A percentile compares a stretch with the other conserved stretches of the same genome.
phyloP scores from a whole-genome alignment of 2,888 invertebrate genomes.

The Anthophora plumipes region DNA sequence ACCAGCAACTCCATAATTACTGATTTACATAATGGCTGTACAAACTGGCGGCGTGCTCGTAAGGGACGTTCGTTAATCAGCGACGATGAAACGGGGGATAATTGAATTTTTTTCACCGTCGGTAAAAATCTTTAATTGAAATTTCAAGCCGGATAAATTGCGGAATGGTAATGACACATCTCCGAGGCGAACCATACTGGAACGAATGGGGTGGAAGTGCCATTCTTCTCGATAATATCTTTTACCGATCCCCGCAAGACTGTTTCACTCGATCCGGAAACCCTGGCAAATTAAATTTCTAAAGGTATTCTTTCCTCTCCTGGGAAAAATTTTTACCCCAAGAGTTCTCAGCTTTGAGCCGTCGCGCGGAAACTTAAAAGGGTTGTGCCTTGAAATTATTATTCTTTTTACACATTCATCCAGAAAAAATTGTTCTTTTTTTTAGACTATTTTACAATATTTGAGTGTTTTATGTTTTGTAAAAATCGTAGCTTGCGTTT shows the following conservation, averaged over 20 bases:
- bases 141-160: constrained; percentile 12
- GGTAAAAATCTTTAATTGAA: constrained; percentile 51
- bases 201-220: no score
- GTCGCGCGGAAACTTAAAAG: no score
- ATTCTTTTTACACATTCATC: no score
- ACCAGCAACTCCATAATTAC: constrained; percentile 64
- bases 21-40: constrained; percentile 74
- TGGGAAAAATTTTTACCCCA: no score
- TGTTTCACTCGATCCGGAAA: background rate
- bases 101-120: constrained; percentile 22
- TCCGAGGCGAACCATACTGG: background rate
- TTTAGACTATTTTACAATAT: no score
- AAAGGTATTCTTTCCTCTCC: no score
- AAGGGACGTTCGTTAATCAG: constrained; percentile 18
- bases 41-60: constrained; percentile 38
- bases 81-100: constrained; percentile 25
- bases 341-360: no score
- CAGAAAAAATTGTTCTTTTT: no score
- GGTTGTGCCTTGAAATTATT: no score
- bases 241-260: background rate
- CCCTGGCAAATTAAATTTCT: background rate
- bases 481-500: no score
- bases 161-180: constrained; percentile 11
- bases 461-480: no score
- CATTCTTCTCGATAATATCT: background rate